Base-by-base conservation (phyloP, 2,797 vertebrate genomes). In the Capromys pilorides region DNA sequence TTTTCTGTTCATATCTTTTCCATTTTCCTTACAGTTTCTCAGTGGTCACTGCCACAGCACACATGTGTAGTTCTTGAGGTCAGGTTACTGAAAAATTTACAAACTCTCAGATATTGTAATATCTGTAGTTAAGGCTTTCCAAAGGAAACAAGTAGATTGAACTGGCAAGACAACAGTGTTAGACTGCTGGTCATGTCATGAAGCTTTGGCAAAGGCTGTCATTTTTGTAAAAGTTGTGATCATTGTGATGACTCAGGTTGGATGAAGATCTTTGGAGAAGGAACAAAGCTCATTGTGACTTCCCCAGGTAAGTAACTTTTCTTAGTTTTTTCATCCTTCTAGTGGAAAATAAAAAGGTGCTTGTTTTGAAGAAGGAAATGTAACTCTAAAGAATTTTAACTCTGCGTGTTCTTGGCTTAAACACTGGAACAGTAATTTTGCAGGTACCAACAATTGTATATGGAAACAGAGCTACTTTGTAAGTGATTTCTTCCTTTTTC, bases 181-280 rank as follows among this genome's bases (percentile, higher is more conserved):
- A 9, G 59, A 69, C 41, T 92, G 9, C 14, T 39, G 5, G 4
- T 81, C 33, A 41, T 0, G 0, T 31, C 39, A n/a, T 7, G 4
- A 95, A 66, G 7, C 1, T 77, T 7, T 66, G 28, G 61, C 90
- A 39, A 73, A 36, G 10, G 31, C 26, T 89, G 22, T 69, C 33
- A 84, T 94, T 97, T 97, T 96, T 97, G 95, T 97, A 97, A 39
- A 89, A 77, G 57, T 28, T 81, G 2, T 80, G 67, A 95, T 26
- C n/a, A 69, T 24, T 87, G 71, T 96, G 96, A 61, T 64, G 62
- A 0, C 16, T 0, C n/a, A 1, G 36, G 0, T 0, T 93, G 80
- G 90, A 84, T 49, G 26, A 96, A 93, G 66, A 1, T 81, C 24
- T 79, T 96, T 93, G 93, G 54, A 51, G 62, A 86, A 78, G 95